Conservation (phyloP, 1,140 invertebrate genomes). For the Scylla paramamosain region DNA sequence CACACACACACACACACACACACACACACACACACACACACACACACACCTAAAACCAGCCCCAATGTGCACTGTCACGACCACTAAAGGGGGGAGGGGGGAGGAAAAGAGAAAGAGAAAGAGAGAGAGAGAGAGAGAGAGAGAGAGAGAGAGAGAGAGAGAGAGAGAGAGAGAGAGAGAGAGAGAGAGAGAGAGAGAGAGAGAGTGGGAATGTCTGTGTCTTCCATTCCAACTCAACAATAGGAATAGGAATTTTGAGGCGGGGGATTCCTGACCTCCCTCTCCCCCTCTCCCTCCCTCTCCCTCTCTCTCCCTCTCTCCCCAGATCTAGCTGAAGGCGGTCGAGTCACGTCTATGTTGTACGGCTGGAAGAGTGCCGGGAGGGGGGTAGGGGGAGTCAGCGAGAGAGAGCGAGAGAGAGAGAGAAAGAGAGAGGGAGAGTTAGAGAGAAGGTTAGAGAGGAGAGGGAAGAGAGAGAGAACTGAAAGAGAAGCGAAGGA, state of each 20-base stretch:
- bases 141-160: not conserved
- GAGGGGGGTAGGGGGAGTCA: not conserved
- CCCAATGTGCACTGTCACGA: not conserved
- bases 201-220: not conserved
- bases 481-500: not conserved
- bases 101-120: not conserved
- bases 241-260: slow-evolving; percentile 12
- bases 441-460: not conserved
- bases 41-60: not conserved
- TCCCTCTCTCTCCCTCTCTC: not conserved
- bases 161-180: not conserved
- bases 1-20: too few relatives aligned
- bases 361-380: not conserved
- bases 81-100: not conserved
- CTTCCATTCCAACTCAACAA: not conserved
- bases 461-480: not conserved
- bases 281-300: too few relatives aligned
- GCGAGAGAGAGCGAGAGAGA: not conserved
- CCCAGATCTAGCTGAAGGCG: not conserved
- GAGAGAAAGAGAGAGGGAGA: slow-evolving; percentile 11
- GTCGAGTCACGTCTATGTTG: not conserved
- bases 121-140: not conserved
- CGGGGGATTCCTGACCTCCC: not conserved
- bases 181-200: not conserved
- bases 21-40: not conserved